A percentile compares a stretch with the other conserved stretches of the same genome.
Evolutionary conservation across 2,797 vertebrate genomes (phyloP).

Genomic region (Karalla daura): DNA sequence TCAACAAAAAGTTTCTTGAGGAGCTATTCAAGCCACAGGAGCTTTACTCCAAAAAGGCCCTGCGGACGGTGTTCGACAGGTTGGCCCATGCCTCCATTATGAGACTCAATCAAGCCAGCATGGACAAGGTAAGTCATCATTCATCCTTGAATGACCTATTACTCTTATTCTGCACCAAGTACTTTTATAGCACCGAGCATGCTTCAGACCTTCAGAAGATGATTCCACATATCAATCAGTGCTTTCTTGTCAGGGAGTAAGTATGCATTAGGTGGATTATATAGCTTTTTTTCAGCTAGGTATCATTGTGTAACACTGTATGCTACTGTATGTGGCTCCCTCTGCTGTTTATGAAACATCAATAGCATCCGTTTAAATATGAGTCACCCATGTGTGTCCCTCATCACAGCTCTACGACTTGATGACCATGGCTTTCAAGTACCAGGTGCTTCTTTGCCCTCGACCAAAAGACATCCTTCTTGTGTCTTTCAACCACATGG

Average conservation of each 20-base stretch:
- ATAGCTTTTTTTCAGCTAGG: neutral
- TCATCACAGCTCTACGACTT: constrained; percentile 93
- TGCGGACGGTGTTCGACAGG: constrained; percentile 94
- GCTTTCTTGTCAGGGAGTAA: neutral
- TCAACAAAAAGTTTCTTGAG: constrained; percentile 96
- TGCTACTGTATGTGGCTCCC: constrained; percentile 59
- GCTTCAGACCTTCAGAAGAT: neutral
- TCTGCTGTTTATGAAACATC: constrained; percentile 59
- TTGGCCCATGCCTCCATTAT: constrained; percentile 98
- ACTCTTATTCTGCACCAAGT: too few relatives aligned
- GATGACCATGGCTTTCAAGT: constrained; percentile 99
- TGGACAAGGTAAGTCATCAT: constrained; percentile 91
- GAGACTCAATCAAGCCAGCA: constrained; percentile 98
- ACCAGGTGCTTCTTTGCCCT: constrained; percentile 95
- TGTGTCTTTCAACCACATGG: constrained; percentile 97
- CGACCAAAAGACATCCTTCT: constrained; percentile 94
- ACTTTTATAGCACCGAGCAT: too few relatives aligned
- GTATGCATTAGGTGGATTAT: neutral
- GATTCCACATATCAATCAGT: neutral
- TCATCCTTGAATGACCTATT: too few relatives aligned
- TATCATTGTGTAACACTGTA: neutral
- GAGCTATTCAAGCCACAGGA: constrained; percentile 98
- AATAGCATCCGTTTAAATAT: neutral
- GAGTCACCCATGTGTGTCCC: constrained; percentile 11
- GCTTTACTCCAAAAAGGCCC: constrained; percentile 96